Evolutionary conservation across 2,888 invertebrate genomes (phyloP), one percentile per base, ranked within the genome.

Genomic region (Petrophora chlorosata): DNA sequence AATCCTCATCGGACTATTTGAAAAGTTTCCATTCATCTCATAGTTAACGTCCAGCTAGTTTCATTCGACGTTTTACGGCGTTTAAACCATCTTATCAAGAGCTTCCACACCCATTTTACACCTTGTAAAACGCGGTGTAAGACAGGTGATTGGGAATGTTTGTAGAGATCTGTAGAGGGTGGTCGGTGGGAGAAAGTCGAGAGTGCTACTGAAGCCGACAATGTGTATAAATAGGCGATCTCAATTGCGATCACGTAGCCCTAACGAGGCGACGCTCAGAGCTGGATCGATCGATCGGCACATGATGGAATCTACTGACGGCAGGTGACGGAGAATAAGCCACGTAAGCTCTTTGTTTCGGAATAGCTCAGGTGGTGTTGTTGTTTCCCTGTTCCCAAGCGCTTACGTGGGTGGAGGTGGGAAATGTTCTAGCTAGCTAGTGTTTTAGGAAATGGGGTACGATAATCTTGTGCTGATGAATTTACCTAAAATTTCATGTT

Each of bases 141-240:
- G 48, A 52, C 53, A 59, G 60, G 28, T 41, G 53, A 61, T 42
- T 34, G 25, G 33, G 26, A 48, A 42, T 30, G 60, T 59, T 63
- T 56, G 59, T 32, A 54, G 46, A 56, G 78, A 53, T 76, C 79
- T 61, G 36, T 22, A 52, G 58, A 44, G 38, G 34, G 42, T 78
- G 79, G 83, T 71, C 74, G 70, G 63, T 64, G 41, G 59, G 61
- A 65, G 67, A 67, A 70, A 76, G 76, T 70, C 56, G 70, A 70
- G 69, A 69, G 70, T 71, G 70, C 69, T 63, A 69, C 69, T 71
- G 78, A 65, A 79, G 78, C 78, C 77, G 77, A 82, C 85, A 82
- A 80, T 85, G 83, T 82, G 58, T 81, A 83, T 87, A 88, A 88
- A 86, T 82, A 86, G 85, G 85, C 81, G 79, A 85, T 89, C 74